Evolutionary conservation across 2,888 invertebrate species (phyloP), one percentile per base, ranked within the genome.

Genomic region (Agrotis ipsilon): DNA sequence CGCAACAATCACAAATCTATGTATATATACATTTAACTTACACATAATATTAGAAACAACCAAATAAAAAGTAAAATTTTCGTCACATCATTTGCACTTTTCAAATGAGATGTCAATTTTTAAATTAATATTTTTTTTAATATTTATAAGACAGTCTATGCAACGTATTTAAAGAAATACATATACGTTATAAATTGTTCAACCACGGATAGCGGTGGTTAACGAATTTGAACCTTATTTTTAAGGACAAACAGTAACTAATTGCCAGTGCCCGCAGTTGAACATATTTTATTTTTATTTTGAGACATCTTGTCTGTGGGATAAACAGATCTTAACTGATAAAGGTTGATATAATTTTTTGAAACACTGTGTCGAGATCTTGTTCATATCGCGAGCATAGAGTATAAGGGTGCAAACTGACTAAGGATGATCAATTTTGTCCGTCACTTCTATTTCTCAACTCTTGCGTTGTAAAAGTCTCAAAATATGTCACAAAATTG

Each of bases 1-100:
- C 75, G 59, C 84, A 80, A 78, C 78, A 49, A 83, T 82, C 80
- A 83, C 84, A 81, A 75, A 82, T 71, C 64, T 84, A 84, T 80
- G 51, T 83, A 84, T 80, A 73, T 82, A 73, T 82, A 84, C 80
- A 83, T 72, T 80, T 64, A 82, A 75, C 81, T 82, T 83, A 83
- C 82, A 80, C 63, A 76, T 79, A 77, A 68, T 55, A 75, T 68
- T 75, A 80, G 69, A 81, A 81, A 78, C 67, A 81, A 83, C 72
- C 65, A 58, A 75, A 83, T 81, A 70, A 58, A 64, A 39, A 11
- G 39, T 39, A 39, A 39, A 57, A 70, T 46, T 57, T 67, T 76
- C 68, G 59, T 58, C 62, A 68, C 46, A 61, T 68, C 78, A 78
- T 72, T 75, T 73, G 72, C 69, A 55, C 48, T 66, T 39, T 60